Base-by-base conservation (phyloP, 2,888 invertebrate species). In the Drosophila cognata region DNA sequence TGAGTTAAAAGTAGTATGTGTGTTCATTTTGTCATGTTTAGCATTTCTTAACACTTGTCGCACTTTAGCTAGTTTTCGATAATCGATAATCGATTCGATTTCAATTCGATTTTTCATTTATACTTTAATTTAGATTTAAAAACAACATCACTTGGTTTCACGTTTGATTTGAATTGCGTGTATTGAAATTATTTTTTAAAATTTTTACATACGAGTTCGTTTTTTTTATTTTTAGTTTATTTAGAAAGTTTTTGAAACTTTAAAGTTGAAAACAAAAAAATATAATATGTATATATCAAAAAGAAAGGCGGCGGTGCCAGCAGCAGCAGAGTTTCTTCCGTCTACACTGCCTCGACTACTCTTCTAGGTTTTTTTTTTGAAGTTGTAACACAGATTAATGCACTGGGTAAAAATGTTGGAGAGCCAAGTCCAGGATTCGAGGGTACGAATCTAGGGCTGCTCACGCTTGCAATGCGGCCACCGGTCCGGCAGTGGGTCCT, bases 61-160 rank as follows among this genome's bases (percentile, higher is more conserved):
- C 89, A 78, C 79, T 82, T 83, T 83, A 73, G 77, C 72, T 88
- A 79, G 77, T 82, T 81, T 68, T 60, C 57, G 71, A 52, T 57
- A 36, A 16, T 31, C 55, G 57, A 50, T 51, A n/a, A n/a, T 52
- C 29, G 51, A 56, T 46, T 36, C 55, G 69, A 48, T 60, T 57
- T 62, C 46, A 35, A 51, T 53, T 65, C 18, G 21, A 74, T 72
- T 71, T 64, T 50, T 69, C 58, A 62, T 69, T 73, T 60, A 46
- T 71, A 69, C 58, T 74, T 77, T 79, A 77, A 66, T 81, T 77
- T 91, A 81, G 76, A 72, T 82, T 84, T 81, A 74, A 79, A 81
- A 84, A 90, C 79, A 92, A 91, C 91, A 92, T 92, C 92, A 92
- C 92, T 92, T 92, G 86, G 92, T 92, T 92, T 91, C 89, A 91